These are phyloP conservation scores for Oryzias woworae DNA, from an alignment of 2,113 vertebrate genomes.

Conservation along the genomic window DNA sequence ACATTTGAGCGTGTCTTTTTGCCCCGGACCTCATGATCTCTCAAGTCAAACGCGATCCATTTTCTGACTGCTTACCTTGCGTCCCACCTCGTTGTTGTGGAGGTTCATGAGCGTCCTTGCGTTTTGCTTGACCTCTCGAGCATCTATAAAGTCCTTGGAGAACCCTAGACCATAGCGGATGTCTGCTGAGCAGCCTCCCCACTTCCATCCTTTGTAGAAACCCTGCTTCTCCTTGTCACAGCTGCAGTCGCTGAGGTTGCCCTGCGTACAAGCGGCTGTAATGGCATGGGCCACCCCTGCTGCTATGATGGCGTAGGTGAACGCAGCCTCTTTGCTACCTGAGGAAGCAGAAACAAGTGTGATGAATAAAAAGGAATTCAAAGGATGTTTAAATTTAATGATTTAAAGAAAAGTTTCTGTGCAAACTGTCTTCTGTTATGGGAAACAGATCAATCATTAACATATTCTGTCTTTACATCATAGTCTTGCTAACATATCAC, in stretches of 20 bases:
- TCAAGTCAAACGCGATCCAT: background rate
- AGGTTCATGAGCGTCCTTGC: constrained; percentile 97
- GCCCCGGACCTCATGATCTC: background rate
- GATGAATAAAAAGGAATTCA: constrained; percentile 24
- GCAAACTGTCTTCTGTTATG: background rate
- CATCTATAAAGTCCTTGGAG: constrained; percentile 96
- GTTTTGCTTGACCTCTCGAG: constrained; percentile 95
- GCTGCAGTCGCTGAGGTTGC: constrained; percentile 96
- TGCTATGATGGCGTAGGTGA: constrained; percentile 94
- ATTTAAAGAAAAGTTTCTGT: background rate
- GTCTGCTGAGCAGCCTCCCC: constrained; percentile 98
- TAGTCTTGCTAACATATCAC: constrained; percentile 43
- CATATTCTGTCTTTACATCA: constrained; percentile 51
- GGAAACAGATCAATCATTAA: constrained; percentile 56
- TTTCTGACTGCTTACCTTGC: constrained; percentile 84
- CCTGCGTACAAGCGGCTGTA: constrained; percentile 93
- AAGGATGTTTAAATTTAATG: background rate
- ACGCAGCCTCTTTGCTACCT: constrained; percentile 96
- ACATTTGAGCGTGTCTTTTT: background rate
- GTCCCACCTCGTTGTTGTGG: constrained; percentile 95
- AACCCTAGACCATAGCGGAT: constrained; percentile 93
- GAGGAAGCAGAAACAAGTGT: constrained; percentile 1
- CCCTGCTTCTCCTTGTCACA: constrained; percentile 98
- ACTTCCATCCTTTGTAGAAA: constrained; percentile 97
- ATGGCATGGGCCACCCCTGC: constrained; percentile 95